Conservation (phyloP, 2,113 vertebrate species). For the Petroica traversi region DNA sequence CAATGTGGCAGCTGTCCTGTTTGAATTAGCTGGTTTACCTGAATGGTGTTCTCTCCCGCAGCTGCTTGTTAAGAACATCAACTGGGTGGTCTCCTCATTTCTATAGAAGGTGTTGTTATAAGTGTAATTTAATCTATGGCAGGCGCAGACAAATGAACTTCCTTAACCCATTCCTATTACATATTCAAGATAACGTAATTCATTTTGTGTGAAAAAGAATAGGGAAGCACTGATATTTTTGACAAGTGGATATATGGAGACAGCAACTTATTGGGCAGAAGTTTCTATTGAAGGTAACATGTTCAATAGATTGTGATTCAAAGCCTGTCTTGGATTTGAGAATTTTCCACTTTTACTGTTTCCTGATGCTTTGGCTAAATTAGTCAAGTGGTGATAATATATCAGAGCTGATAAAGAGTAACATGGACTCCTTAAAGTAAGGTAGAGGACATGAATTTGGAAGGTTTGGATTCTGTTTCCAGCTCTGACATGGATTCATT, state of each 20-base stretch:
- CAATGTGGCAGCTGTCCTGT: neutral
- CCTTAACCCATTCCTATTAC: neutral
- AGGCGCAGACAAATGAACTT: neutral
- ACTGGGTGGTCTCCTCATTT: neutral
- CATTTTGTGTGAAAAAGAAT: neutral
- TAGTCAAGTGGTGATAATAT: neutral
- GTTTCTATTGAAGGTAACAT: fast-evolving
- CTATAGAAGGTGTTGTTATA: neutral
- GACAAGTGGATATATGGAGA: neutral
- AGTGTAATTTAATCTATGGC: neutral
- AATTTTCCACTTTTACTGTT: neutral
- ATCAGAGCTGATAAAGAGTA: neutral
- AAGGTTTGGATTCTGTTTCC: neutral
- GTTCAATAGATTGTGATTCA: neutral
- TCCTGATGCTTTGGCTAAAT: neutral
- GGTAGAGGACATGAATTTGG: neutral
- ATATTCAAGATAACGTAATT: neutral
- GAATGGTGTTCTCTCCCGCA: neutral
- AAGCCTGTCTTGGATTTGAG: neutral
- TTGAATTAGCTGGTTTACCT: neutral
- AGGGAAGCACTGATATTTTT: neutral
- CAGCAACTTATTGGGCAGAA: neutral
- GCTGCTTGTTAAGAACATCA: neutral
- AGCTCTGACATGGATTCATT: neutral
- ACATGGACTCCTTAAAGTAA: neutral